These are phyloP conservation scores for Corythucha ciliata DNA, from an alignment of 2,888 invertebrate species.

Conservation along the genomic window DNA sequence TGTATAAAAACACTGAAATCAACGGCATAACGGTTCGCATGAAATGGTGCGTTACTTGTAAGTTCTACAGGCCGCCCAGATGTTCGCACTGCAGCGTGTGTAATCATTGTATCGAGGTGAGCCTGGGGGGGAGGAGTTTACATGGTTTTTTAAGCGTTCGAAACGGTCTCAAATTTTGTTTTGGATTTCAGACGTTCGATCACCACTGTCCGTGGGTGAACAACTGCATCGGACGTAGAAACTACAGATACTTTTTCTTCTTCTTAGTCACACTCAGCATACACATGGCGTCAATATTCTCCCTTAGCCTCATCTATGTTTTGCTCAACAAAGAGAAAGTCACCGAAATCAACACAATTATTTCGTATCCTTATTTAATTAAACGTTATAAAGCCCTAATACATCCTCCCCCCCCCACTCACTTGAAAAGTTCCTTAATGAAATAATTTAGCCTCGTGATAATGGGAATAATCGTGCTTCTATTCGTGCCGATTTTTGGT, in stretches of 20 bases:
- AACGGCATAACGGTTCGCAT: conserved; percentile 97
- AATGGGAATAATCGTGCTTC: conserved; percentile 81
- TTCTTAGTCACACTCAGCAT: conserved; percentile 91
- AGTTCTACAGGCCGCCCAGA: conserved; percentile 97
- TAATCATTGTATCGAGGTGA: conserved; percentile 94
- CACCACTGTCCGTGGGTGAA: conserved; percentile 99
- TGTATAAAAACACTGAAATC: conserved; percentile 96
- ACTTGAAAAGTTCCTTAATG: conserved; percentile 37
- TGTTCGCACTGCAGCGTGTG: conserved; percentile 99
- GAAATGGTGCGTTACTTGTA: conserved; percentile 99
- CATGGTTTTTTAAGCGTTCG: not conserved
- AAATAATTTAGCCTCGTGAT: conserved; percentile 63
- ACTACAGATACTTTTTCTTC: conserved; percentile 98
- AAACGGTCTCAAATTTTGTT: not conserved
- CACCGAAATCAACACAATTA: conserved; percentile 50
- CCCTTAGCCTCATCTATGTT: conserved; percentile 84
- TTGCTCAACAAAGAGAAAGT: conserved; percentile 73
- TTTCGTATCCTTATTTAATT: conserved; percentile 39
- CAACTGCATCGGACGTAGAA: conserved; percentile 92
- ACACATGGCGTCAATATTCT: conserved; percentile 97
- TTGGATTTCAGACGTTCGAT: conserved; percentile 82
- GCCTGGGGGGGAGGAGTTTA: conserved; percentile 30
- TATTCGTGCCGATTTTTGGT: conserved; percentile 95
- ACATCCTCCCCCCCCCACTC: not conserved
- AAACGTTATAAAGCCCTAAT: not conserved